These are phyloP conservation scores for Colossoma macropomum DNA, from an alignment of 2,113 vertebrate genomes.

Conservation along the genomic window DNA sequence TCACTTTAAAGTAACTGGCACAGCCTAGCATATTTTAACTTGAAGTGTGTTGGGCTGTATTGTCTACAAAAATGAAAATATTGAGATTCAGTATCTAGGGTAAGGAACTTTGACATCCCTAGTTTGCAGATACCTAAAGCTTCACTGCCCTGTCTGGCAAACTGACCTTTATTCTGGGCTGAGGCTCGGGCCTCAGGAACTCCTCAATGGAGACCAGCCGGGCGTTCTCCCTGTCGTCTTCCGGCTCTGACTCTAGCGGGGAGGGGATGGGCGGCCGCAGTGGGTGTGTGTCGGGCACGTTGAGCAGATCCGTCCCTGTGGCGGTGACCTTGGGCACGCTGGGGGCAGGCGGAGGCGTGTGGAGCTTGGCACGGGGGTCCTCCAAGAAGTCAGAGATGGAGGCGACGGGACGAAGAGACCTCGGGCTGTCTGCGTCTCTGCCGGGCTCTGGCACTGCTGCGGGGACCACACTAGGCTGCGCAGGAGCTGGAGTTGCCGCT, in stretches of 20 bases:
- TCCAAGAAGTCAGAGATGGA: slow-evolving; percentile 79
- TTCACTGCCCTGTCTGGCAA: neutral
- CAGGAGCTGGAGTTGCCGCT: slow-evolving; percentile 42
- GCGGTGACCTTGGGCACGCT: slow-evolving; percentile 58
- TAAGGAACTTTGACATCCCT: neutral
- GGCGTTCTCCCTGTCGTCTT: slow-evolving; percentile 71
- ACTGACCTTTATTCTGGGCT: slow-evolving; percentile 71
- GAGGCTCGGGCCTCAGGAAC: slow-evolving; percentile 69
- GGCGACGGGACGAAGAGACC: slow-evolving; percentile 66
- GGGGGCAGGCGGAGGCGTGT: slow-evolving; percentile 62
- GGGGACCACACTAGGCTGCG: slow-evolving; percentile 59
- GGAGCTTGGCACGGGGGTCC: slow-evolving; percentile 70
- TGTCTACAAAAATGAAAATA: too few species aligned
- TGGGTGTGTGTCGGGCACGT: slow-evolving; percentile 61
- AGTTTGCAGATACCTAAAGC: neutral
- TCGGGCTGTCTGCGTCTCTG: slow-evolving; percentile 69
- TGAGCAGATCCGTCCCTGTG: slow-evolving; percentile 57
- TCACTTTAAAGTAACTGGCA: too few species aligned
- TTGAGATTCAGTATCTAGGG: too few species aligned
- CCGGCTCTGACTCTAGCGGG: slow-evolving; percentile 74
- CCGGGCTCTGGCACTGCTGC: slow-evolving; percentile 56
- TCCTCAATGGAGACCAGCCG: slow-evolving; percentile 80
- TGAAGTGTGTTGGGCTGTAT: too few species aligned
- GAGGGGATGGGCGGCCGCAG: slow-evolving; percentile 66
- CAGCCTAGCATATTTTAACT: too few species aligned